These are phyloP conservation scores for Caenorhabditis sulstoni DNA, from an alignment of 2,888 invertebrate species.

Conservation along the genomic window DNA sequence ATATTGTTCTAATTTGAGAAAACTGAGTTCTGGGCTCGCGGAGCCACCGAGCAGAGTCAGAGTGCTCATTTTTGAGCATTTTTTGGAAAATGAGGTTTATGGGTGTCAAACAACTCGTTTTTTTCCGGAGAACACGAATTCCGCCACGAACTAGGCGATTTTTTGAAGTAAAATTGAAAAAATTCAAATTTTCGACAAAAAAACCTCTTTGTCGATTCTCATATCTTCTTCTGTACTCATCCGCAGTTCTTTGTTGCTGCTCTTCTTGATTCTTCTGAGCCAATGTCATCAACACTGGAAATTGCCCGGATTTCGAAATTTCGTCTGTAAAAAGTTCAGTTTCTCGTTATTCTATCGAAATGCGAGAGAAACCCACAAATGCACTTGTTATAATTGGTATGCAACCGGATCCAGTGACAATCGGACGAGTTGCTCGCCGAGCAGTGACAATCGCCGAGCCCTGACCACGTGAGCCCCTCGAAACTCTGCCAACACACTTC, in stretches of 20 bases:
- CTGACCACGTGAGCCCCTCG: conserved; percentile 80
- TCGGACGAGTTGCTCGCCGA: conserved; percentile 72
- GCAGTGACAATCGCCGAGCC: conserved; percentile 78
- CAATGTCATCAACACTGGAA: conserved; percentile 46
- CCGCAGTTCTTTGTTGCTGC: conserved; percentile 19
- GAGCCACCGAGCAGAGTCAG: background rate
- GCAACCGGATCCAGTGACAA: conserved; percentile 80
- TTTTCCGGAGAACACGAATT: too few relatives aligned
- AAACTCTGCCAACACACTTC: conserved; percentile 79
- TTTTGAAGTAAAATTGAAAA: background rate
- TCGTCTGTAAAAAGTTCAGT: conserved; percentile 60
- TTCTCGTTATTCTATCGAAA: background rate
- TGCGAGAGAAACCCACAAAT: conserved; percentile 71
- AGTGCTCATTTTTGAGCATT: too few relatives aligned
- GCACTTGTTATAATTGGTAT: conserved; percentile 80
- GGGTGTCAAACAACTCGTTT: too few relatives aligned
- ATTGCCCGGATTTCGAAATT: conserved; percentile 64
- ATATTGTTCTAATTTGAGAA: background rate
- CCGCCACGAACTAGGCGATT: too few relatives aligned
- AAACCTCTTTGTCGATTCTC: conserved; percentile 19
- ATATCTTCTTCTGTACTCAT: conserved; percentile 50
- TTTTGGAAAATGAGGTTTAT: too few relatives aligned
- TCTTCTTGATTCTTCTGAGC: conserved; percentile 30
- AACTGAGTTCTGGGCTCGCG: background rate
- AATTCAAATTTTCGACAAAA: background rate